These are phyloP conservation scores for Phoxinus phoxinus DNA, from an alignment of 2,113 vertebrate species.

Conservation along the genomic window DNA sequence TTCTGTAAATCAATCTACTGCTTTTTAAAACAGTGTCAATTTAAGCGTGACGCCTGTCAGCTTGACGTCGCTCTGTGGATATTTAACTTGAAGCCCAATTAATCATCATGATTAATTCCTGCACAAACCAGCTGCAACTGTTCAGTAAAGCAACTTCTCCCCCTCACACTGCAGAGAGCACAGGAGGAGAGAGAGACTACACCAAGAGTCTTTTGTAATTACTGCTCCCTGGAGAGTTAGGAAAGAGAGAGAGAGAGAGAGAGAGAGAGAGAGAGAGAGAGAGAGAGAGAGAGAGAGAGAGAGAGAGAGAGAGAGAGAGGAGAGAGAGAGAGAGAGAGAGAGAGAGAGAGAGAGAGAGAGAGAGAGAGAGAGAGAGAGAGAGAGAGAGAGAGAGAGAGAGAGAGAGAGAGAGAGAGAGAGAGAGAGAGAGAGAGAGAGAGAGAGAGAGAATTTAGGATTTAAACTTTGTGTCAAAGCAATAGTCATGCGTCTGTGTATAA, in stretches of 20 bases:
- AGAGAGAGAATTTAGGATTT: neutral
- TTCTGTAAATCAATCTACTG: slow-evolving; percentile 82
- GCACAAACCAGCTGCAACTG: slow-evolving; percentile 79
- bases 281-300: slow-evolving; percentile 2
- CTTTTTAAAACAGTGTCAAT: slow-evolving; percentile 82
- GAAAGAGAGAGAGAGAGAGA: neutral
- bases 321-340: neutral
- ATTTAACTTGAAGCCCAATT: slow-evolving; percentile 82
- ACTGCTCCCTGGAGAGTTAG: slow-evolving; percentile 43
- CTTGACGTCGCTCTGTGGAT: slow-evolving; percentile 80
- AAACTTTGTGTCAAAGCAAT: slow-evolving; percentile 13
- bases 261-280: neutral
- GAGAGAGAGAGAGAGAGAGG: slow-evolving; percentile 8
- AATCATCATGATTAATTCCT: slow-evolving; percentile 84
- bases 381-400: slow-evolving; percentile 4
- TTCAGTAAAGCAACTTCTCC: slow-evolving; percentile 69
- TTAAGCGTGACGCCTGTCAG: slow-evolving; percentile 77
- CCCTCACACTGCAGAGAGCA: slow-evolving; percentile 58
- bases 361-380: neutral
- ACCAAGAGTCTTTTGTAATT: slow-evolving; percentile 49
- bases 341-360: neutral
- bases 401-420: slow-evolving; percentile 1
- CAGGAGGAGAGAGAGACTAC: slow-evolving; percentile 43
- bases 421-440: neutral
- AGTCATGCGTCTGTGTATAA: neutral